phyloP scores from a whole-genome alignment of 2,797 vertebrate species.

The Ataeniobius toweri region DNA sequence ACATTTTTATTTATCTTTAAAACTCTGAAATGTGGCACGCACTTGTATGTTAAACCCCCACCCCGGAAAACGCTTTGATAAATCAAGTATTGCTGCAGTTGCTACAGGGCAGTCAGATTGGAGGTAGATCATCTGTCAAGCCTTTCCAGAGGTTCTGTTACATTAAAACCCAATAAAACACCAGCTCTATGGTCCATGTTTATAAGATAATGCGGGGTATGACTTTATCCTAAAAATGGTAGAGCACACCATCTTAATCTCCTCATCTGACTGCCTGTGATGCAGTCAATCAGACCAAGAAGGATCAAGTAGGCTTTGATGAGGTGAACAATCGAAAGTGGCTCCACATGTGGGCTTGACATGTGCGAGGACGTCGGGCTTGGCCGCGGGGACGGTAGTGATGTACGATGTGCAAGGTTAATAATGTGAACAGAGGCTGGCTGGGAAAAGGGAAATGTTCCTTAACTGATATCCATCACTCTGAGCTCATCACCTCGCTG shows the following conservation, averaged over 20 bases:
- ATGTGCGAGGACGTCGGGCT: conserved; percentile 33
- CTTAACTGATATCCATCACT: conserved; percentile 84
- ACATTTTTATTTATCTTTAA: neutral
- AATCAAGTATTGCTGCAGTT: neutral
- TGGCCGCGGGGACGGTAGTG: conserved; percentile 61
- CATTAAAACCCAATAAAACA: neutral
- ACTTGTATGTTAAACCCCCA: neutral
- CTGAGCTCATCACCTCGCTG: conserved; percentile 79
- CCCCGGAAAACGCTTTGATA: neutral
- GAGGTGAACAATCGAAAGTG: conserved; percentile 39
- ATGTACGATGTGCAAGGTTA: conserved; percentile 78
- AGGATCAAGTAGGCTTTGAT: conserved; percentile 11
- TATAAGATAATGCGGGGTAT: neutral
- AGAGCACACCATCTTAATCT: conserved; percentile 25
- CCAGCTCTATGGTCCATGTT: neutral
- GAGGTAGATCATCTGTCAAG: neutral
- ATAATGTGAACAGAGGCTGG: conserved; percentile 79
- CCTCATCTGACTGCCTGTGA: conserved; percentile 37
- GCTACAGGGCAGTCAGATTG: neutral
- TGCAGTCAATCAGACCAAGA: conserved; percentile 20
- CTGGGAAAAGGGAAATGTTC: conserved; percentile 78
- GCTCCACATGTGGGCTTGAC: conserved; percentile 71
- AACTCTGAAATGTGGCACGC: neutral
- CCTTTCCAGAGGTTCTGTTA: neutral
- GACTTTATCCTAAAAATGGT: conserved; percentile 18